These are phyloP conservation scores for Mesocricetus auratus DNA, from an alignment of 2,113 vertebrate genomes.

Conservation along the genomic window DNA sequence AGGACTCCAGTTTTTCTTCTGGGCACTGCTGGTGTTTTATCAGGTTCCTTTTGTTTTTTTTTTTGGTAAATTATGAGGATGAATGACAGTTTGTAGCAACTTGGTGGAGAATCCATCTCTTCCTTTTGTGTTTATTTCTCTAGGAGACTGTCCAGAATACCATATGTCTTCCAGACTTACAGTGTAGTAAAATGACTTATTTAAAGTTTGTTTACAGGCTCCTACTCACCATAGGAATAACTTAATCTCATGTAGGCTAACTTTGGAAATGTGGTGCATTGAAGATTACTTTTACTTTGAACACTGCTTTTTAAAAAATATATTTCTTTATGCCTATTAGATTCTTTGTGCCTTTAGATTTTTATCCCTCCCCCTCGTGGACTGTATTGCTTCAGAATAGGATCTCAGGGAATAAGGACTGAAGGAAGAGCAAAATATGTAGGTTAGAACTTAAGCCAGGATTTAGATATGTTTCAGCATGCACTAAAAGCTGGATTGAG, in stretches of 20 bases:
- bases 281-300: constrained; percentile 44
- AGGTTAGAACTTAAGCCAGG: neutral
- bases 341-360: constrained; percentile 6
- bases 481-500: neutral
- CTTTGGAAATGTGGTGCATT: neutral
- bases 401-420: neutral
- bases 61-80: neutral
- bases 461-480: constrained; percentile 30
- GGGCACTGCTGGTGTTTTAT: neutral
- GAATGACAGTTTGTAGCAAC: neutral
- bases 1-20: neutral
- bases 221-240: neutral
- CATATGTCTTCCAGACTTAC: neutral
- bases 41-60: neutral
- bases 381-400: neutral
- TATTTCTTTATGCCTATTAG: constrained; percentile 26
- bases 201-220: constrained; percentile 17
- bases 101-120: neutral
- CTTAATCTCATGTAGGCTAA: neutral
- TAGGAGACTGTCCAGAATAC: constrained; percentile 10
- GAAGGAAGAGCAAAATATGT: neutral
- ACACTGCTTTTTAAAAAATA: neutral
- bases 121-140: neutral
- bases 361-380: neutral
- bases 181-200: neutral